Evolutionary conservation across 2,797 vertebrate genomes (phyloP).

Genomic region (Cheirogaleus major): DNA sequence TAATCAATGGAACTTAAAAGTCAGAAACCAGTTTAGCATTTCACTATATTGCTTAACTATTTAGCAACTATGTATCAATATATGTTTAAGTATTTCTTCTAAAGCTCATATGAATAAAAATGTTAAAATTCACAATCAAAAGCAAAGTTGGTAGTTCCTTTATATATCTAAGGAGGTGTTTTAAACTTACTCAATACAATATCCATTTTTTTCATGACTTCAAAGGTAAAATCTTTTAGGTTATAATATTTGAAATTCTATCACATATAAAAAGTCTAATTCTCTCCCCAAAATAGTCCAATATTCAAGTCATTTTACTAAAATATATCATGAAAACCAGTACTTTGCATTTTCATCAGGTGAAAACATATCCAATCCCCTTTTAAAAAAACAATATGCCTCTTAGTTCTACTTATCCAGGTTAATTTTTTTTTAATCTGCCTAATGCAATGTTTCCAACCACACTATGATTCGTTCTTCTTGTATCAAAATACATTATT

Average conservation of each 20-base stretch:
- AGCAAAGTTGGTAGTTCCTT: not conserved
- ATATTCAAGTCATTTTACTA: not conserved
- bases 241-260: conserved; percentile 17
- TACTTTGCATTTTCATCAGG: not conserved
- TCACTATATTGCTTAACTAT: not conserved
- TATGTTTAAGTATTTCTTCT: conserved; percentile 20
- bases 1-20: conserved; percentile 17
- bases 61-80: not conserved
- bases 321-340: not conserved
- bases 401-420: not conserved
- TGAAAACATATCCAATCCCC: not conserved
- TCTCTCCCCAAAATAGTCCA: conserved; percentile 19
- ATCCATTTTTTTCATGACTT: not conserved
- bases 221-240: not conserved
- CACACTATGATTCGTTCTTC: not conserved
- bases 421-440: not conserved
- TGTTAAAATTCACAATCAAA: conserved; percentile 28
- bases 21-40: not conserved
- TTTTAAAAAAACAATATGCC: not conserved
- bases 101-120: conserved; percentile 10
- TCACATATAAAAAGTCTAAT: conserved; percentile 15
- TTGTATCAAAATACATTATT: not conserved
- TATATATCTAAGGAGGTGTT: not conserved
- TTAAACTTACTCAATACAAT: not conserved
- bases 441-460: not conserved